A percentile compares a stretch with the other conserved stretches of the same genome.
phyloP scores from a whole-genome alignment of 1,140 invertebrate species.

The Polyergus mexicanus region DNA sequence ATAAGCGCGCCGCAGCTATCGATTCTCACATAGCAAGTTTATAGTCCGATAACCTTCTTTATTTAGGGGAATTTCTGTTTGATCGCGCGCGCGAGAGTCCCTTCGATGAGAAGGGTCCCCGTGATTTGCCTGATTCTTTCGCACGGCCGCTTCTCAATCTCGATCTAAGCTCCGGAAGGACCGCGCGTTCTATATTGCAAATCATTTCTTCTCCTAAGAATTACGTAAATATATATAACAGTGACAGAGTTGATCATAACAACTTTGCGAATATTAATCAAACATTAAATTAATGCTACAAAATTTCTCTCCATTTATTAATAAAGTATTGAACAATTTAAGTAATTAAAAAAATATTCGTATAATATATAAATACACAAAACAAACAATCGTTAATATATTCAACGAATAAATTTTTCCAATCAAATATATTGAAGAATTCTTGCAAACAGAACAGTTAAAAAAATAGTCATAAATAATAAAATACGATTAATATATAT shows the following conservation, averaged over 20 bases:
- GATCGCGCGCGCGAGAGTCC: slow-evolving; percentile 66
- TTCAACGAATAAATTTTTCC: background rate
- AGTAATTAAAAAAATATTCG: background rate
- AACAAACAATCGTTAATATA: background rate
- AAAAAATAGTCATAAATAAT: background rate
- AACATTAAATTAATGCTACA: background rate
- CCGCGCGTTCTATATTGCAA: slow-evolving; percentile 49
- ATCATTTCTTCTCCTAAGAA: slow-evolving; percentile 40
- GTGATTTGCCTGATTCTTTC: slow-evolving; percentile 78
- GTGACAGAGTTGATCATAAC: slow-evolving; percentile 25
- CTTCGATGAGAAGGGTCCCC: slow-evolving; percentile 71
- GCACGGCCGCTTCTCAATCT: slow-evolving; percentile 76
- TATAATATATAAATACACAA: background rate
- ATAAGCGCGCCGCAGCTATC: slow-evolving; percentile 32
- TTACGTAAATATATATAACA: slow-evolving; percentile 22
- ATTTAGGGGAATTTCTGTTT: slow-evolving; percentile 74
- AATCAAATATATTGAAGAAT: slow-evolving; percentile 1
- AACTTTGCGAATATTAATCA: slow-evolving; percentile 8
- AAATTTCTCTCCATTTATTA: background rate
- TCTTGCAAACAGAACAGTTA: background rate
- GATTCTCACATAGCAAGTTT: slow-evolving; percentile 61
- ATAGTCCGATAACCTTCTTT: slow-evolving; percentile 68
- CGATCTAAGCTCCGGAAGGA: slow-evolving; percentile 63
- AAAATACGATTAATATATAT: background rate
- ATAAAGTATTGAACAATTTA: background rate